These are phyloP conservation scores for Alentia gelatinosa DNA, from an alignment of 2,888 invertebrate genomes.

Conservation along the genomic window DNA sequence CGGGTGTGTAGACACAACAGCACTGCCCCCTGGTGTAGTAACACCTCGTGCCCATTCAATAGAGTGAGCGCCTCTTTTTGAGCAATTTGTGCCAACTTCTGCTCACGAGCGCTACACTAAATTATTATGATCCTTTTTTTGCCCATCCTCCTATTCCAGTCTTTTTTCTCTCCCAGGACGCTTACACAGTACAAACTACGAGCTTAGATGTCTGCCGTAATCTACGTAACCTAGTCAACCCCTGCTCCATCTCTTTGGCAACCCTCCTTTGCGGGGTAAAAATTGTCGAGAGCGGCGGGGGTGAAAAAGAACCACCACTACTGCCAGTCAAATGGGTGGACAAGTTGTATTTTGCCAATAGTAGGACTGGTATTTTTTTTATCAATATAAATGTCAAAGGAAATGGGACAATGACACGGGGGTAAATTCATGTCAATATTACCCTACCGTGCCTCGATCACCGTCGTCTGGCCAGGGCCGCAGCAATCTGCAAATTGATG, in stretches of 20 bases:
- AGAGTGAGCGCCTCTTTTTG: not conserved
- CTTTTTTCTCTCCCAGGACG: not conserved
- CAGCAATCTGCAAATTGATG: constrained; percentile 15
- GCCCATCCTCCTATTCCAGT: not conserved
- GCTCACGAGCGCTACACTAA: not conserved
- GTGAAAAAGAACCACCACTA: not conserved
- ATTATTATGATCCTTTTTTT: not conserved
- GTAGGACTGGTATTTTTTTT: not conserved
- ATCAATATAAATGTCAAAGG: constrained; percentile 13
- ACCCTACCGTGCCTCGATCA: constrained; percentile 13
- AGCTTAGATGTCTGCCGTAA: not conserved
- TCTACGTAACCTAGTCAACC: not conserved
- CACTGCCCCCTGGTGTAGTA: not conserved
- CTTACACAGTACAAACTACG: not conserved
- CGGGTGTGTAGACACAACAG: not conserved
- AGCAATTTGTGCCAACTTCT: not conserved
- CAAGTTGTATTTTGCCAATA: constrained; percentile 43
- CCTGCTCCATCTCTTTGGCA: not conserved
- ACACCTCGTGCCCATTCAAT: not conserved
- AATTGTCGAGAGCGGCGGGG: not conserved
- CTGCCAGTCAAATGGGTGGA: not conserved
- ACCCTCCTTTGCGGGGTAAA: not conserved
- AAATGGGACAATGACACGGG: constrained; percentile 4
- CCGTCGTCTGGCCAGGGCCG: not conserved
- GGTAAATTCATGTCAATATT: constrained; percentile 35